A percentile compares a stretch with the other conserved stretches of the same genome.
phyloP scores from a whole-genome alignment of 1,140 invertebrate species.

The Venturia canescens region DNA sequence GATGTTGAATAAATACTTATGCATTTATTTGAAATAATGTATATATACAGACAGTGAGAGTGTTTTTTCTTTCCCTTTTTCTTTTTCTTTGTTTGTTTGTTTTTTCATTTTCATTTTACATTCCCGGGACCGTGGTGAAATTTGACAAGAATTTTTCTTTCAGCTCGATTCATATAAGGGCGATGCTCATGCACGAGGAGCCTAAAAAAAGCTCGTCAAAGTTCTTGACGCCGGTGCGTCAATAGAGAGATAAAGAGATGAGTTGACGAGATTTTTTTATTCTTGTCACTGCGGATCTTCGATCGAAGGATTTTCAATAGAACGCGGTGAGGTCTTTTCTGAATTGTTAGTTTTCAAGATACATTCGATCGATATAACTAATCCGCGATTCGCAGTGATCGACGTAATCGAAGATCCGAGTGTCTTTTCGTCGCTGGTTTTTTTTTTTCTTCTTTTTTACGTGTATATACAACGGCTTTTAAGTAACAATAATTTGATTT shows the following conservation, averaged over 20 bases:
- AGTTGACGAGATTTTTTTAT: background rate
- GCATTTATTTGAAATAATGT: constrained; percentile 53
- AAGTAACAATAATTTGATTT: constrained; percentile 48
- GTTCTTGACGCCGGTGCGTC: background rate
- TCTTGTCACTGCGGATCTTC: constrained; percentile 6
- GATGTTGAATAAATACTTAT: constrained; percentile 53
- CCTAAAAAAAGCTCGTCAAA: background rate
- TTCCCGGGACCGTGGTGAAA: constrained; percentile 14
- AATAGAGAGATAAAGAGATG: constrained; percentile 25
- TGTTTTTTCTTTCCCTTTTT: background rate
- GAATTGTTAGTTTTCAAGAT: constrained; percentile 12
- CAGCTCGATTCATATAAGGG: background rate
- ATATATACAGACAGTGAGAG: constrained; percentile 42
- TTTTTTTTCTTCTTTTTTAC: too few relatives aligned
- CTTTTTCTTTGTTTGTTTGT: too few relatives aligned
- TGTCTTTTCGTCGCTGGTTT: constrained; percentile 30
- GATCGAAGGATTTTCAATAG: background rate
- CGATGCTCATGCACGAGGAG: background rate
- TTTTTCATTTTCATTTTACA: too few relatives aligned
- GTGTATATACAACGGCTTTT: constrained; percentile 39
- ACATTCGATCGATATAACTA: background rate
- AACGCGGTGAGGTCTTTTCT: background rate
- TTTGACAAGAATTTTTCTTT: constrained; percentile 31
- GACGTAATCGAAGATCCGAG: constrained; percentile 16
- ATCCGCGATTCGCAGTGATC: constrained; percentile 34